Evolutionary conservation across 1,140 invertebrate species (phyloP).

Genomic region (Drosophila orena): DNA sequence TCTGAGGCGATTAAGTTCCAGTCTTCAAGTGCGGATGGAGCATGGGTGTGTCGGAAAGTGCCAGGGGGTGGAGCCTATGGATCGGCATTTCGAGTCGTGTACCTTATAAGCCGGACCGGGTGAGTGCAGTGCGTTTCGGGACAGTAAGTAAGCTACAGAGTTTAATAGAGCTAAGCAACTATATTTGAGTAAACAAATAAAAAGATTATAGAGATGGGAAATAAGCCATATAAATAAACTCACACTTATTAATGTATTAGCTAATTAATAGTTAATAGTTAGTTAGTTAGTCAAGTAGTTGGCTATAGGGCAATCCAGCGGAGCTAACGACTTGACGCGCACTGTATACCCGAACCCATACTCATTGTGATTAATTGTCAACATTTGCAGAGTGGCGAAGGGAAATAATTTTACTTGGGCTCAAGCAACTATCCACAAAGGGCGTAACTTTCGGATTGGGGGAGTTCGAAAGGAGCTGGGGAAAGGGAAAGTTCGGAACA

Average conservation of each 20-base stretch:
- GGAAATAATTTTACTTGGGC: slow-evolving; percentile 29
- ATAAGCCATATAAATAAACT: neutral
- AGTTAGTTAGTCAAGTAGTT: too few species aligned
- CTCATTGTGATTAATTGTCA: slow-evolving; percentile 76
- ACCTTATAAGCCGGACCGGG: slow-evolving; percentile 52
- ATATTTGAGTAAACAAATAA: neutral
- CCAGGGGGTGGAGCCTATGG: neutral
- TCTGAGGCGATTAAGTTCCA: slow-evolving; percentile 68
- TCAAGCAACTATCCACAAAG: slow-evolving; percentile 45
- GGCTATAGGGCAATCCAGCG: neutral
- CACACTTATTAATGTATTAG: too few species aligned
- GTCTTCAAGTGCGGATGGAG: slow-evolving; percentile 51
- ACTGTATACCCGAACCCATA: slow-evolving; percentile 31
- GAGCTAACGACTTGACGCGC: slow-evolving; percentile 9
- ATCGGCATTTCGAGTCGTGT: slow-evolving; percentile 20
- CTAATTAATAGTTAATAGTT: too few species aligned
- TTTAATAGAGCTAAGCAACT: too few species aligned
- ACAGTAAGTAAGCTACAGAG: too few species aligned
- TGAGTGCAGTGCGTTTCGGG: slow-evolving; percentile 13
- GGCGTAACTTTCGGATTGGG: slow-evolving; percentile 30
- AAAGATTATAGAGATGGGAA: neutral
- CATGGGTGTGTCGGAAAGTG: slow-evolving; percentile 21
- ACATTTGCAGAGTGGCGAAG: slow-evolving; percentile 33
- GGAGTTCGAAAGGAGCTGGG: slow-evolving; percentile 4
- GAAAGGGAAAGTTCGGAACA: slow-evolving; percentile 42